Conservation (phyloP, 2,113 vertebrate species). For the Theristicus caerulescens region DNA sequence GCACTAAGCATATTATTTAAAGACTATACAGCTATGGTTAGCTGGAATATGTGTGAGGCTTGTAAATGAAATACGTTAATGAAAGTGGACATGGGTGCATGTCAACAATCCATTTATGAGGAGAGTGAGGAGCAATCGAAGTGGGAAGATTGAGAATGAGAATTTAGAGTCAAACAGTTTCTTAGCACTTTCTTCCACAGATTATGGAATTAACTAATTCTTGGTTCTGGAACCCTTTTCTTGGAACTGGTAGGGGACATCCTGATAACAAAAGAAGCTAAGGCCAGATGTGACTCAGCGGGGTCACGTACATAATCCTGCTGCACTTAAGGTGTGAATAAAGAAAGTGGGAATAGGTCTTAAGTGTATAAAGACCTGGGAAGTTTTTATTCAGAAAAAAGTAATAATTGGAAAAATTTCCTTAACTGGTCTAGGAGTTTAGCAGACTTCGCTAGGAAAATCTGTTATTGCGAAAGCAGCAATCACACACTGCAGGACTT, state of each 20-base stretch:
- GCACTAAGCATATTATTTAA: slow-evolving; percentile 21
- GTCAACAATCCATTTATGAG: not conserved
- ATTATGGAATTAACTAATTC: not conserved
- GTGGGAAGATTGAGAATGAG: not conserved
- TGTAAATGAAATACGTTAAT: not conserved
- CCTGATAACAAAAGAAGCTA: not conserved
- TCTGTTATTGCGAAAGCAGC: not conserved
- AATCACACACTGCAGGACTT: not conserved
- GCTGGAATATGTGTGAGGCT: not conserved
- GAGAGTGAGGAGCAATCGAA: not conserved
- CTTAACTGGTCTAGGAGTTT: not conserved
- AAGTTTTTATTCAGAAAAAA: not conserved
- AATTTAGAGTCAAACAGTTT: not conserved
- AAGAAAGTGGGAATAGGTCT: not conserved
- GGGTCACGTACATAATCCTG: not conserved
- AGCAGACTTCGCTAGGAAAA: not conserved
- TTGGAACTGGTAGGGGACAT: not conserved
- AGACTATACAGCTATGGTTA: not conserved
- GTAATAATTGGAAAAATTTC: not conserved
- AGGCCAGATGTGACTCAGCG: not conserved
- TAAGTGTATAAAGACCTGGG: not conserved
- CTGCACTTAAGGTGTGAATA: not conserved
- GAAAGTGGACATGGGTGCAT: not conserved
- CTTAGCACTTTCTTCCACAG: not conserved
- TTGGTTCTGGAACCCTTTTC: not conserved